Percentiles rank a stretch among this genome's conserved stretches.
These are phyloP conservation scores for Chrysina gloriosa DNA, from an alignment of 2,888 invertebrate genomes.

Conservation along the genomic window DNA sequence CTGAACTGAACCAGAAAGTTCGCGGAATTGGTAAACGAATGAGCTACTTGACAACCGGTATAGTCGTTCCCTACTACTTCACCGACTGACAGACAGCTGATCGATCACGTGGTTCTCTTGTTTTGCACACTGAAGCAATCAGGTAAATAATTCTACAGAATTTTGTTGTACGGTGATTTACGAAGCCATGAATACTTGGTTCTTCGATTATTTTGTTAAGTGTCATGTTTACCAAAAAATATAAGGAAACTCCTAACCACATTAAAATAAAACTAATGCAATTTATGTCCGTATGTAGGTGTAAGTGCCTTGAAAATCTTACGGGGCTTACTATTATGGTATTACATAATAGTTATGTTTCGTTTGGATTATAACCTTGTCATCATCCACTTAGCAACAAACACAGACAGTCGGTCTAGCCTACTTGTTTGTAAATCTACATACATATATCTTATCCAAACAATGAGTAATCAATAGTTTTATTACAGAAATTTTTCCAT, in stretches of 20 bases:
- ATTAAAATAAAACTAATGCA: too few species aligned
- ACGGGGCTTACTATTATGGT: too few species aligned
- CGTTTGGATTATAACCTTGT: conserved; percentile 13
- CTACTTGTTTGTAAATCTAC: background rate
- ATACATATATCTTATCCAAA: background rate
- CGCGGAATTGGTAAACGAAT: background rate
- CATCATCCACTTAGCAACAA: conserved; percentile 17
- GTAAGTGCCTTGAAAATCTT: too few species aligned
- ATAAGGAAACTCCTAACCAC: too few species aligned
- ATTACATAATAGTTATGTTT: conserved; percentile 10
- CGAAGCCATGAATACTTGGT: too few species aligned
- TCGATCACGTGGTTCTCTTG: conserved; percentile 2
- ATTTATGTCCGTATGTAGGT: too few species aligned
- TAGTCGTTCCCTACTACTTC: conserved; percentile 20
- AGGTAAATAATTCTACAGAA: too few species aligned
- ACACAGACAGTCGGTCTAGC: conserved; percentile 3
- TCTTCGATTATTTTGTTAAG: too few species aligned
- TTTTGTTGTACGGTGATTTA: too few species aligned
- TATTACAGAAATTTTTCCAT: background rate
- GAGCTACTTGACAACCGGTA: conserved; percentile 23
- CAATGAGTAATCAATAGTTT: conserved; percentile 4
- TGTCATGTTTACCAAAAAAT: too few species aligned
- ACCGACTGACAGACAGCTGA: conserved; percentile 20
- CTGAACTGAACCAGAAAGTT: conserved; percentile 24
- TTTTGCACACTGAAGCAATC: too few species aligned